A percentile compares a stretch with the other conserved stretches of the same genome.
phyloP scores from a whole-genome alignment of 1,140 invertebrate genomes.

The Paralvinella palmiformis region DNA sequence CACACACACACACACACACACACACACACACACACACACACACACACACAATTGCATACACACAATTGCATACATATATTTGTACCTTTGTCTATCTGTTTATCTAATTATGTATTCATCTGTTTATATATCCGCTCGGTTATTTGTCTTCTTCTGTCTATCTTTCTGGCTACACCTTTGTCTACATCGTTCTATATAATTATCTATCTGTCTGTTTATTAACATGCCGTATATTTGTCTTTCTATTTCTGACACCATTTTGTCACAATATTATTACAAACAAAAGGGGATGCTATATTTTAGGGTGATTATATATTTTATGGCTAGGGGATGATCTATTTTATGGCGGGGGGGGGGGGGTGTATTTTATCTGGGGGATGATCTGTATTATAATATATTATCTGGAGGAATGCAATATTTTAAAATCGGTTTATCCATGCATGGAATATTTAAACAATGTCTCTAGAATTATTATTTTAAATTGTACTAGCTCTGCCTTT shows the following conservation, averaged over 20 bases:
- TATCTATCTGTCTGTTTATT: not conserved
- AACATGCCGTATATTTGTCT: not conserved
- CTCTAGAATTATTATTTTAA: too few species aligned
- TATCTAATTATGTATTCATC: not conserved
- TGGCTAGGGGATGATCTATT: too few species aligned
- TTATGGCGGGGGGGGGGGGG: too few species aligned
- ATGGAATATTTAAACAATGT: too few species aligned
- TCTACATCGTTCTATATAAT: not conserved
- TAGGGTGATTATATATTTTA: too few species aligned
- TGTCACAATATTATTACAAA: too few species aligned
- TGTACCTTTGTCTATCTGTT: not conserved
- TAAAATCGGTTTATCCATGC: too few species aligned
- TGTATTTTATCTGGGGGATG: too few species aligned
- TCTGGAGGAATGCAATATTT: too few species aligned
- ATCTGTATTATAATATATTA: too few species aligned
- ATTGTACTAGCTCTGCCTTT: too few species aligned
- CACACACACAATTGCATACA: not conserved
- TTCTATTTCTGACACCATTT: not conserved
- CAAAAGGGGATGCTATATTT: too few species aligned
- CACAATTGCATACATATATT: not conserved
- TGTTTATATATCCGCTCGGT: not conserved
- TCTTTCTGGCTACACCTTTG: not conserved
- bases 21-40: not conserved
- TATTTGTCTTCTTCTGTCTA: not conserved
- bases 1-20: constrained; percentile 6